Evolutionary conservation across 2,113 vertebrate species (phyloP).

Genomic region (Ceratotherium simum): DNA sequence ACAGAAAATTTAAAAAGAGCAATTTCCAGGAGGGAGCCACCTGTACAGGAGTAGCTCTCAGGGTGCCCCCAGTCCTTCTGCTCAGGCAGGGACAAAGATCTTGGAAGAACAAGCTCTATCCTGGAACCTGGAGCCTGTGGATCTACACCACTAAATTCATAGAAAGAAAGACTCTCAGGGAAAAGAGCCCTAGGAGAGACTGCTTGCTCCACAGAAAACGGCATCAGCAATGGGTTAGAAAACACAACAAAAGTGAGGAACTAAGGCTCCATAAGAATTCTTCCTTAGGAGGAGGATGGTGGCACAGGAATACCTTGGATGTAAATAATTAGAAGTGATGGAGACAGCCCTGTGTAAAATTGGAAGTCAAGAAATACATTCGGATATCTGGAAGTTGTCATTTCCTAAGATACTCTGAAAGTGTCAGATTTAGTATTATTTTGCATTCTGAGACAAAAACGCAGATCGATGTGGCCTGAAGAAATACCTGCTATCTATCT

Average conservation of each 20-base stretch:
- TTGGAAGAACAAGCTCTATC: neutral
- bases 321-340: neutral
- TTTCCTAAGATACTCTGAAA: neutral
- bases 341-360: neutral
- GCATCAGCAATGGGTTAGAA: neutral
- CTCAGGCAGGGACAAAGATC: neutral
- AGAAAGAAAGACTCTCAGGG: neutral
- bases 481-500: neutral
- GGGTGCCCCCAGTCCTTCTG: fast-evolving
- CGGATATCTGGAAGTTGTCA: neutral
- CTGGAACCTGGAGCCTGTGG: neutral
- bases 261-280: neutral
- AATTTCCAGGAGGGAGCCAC: neutral
- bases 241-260: neutral
- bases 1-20: neutral
- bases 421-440: conserved; percentile 1
- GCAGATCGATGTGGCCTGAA: neutral
- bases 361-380: neutral
- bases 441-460: neutral
- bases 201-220: neutral
- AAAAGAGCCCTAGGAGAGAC: neutral
- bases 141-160: neutral
- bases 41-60: neutral
- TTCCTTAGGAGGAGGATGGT: neutral
- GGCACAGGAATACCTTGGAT: neutral